Evolutionary conservation across 2,797 vertebrate genomes (phyloP).

Genomic region (Brotula barbata): DNA sequence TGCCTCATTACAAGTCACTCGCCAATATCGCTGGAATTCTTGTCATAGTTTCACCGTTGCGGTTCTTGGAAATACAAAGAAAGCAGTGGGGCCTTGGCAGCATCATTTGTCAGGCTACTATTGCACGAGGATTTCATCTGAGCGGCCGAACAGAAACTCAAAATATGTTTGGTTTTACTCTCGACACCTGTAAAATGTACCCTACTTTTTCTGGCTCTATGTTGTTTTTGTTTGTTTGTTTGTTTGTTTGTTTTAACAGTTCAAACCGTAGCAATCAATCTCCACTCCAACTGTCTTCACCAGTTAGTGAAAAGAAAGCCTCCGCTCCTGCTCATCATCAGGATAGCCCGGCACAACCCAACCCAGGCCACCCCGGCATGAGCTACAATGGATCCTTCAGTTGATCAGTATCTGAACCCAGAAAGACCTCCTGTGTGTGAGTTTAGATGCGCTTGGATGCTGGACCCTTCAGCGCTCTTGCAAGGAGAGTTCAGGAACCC

Average conservation of each 20-base stretch:
- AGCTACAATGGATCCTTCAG: conserved; percentile 32
- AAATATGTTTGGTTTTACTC: not conserved
- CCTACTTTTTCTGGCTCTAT: too few species aligned
- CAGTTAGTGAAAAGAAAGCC: conserved; percentile 14
- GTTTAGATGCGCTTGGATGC: not conserved
- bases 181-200: too few species aligned
- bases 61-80: conserved; percentile 52
- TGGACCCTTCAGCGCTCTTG: conserved; percentile 83
- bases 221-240: not conserved
- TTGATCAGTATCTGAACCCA: conserved; percentile 35
- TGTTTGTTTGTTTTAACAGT: conserved; percentile 9
- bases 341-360: not conserved
- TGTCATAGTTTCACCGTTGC: conserved; percentile 50
- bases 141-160: conserved; percentile 19
- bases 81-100: conserved; percentile 37
- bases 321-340: conserved; percentile 15
- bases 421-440: conserved; percentile 22
- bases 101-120: conserved; percentile 14
- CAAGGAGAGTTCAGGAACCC: conserved; percentile 87
- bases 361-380: conserved; percentile 18
- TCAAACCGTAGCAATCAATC: conserved; percentile 10
- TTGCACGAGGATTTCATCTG: conserved; percentile 15
- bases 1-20: conserved; percentile 41
- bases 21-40: conserved; percentile 60
- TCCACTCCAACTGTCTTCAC: conserved; percentile 23